Percentiles rank a stretch among this genome's conserved stretches.
phyloP scores from a whole-genome alignment of 2,797 vertebrate species.

The Lepilemur ruficaudatus region DNA sequence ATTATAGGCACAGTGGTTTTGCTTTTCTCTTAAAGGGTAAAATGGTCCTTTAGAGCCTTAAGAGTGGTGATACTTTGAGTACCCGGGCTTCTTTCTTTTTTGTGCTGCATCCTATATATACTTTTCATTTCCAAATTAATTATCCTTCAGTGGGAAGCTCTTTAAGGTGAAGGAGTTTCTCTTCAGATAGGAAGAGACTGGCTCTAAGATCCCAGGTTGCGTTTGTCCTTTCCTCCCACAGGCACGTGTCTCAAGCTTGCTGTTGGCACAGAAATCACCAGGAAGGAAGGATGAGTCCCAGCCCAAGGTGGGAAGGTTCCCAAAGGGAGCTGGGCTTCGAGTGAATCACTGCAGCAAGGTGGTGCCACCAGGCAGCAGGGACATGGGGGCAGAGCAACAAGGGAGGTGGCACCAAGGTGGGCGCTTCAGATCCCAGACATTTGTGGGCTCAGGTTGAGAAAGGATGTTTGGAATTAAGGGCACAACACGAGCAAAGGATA shows the following conservation, averaged over 20 bases:
- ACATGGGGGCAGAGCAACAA: neutral
- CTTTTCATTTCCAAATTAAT: conserved; percentile 43
- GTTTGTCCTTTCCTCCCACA: neutral
- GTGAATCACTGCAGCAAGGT: neutral
- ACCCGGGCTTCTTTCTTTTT: neutral
- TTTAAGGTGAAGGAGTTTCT: neutral
- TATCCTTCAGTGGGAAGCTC: neutral
- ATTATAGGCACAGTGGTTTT: conserved; percentile 60
- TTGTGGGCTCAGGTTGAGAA: neutral
- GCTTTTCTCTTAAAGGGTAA: conserved; percentile 51
- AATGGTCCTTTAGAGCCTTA: conserved; percentile 1
- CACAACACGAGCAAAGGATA: neutral
- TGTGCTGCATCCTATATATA: neutral
- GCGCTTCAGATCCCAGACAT: neutral
- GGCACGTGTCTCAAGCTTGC: too few species aligned
- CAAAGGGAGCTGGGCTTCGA: neutral
- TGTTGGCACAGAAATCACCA: neutral
- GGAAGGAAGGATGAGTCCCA: neutral
- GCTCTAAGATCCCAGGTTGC: neutral
- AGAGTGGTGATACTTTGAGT: neutral
- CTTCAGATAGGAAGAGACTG: neutral
- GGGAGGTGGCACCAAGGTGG: fast-evolving
- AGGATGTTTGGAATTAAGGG: neutral
- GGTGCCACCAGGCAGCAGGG: fast-evolving
- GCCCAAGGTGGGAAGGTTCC: neutral